These are phyloP conservation scores for Petaurus breviceps DNA, from an alignment of 2,113 vertebrate genomes.

Conservation along the genomic window DNA sequence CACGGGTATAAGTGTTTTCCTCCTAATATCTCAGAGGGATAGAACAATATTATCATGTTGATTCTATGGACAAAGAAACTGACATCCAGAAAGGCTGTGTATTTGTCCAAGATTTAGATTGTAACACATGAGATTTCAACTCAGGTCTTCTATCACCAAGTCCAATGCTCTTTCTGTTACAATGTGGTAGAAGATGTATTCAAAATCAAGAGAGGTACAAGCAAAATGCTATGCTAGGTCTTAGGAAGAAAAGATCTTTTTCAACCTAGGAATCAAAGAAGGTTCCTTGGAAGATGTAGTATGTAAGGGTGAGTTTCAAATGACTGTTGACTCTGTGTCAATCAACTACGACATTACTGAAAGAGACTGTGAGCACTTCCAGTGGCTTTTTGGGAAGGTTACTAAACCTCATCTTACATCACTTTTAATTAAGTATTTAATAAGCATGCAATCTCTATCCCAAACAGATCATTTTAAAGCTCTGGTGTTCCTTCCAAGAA, in stretches of 20 bases:
- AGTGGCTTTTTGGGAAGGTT: background rate
- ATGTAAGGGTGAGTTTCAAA: background rate
- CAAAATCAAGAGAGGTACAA: background rate
- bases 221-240: background rate
- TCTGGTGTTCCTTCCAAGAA: conserved; percentile 65
- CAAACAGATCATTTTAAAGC: conserved; percentile 58
- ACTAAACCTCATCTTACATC: background rate
- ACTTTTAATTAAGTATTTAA: conserved; percentile 42
- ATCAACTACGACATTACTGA: conserved; percentile 28
- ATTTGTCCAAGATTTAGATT: background rate
- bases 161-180: background rate
- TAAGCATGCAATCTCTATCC: conserved; percentile 29
- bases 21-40: background rate
- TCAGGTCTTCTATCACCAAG: background rate
- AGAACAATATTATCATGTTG: background rate
- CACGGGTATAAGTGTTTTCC: background rate
- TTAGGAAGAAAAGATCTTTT: background rate
- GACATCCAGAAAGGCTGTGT: background rate
- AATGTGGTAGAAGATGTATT: background rate
- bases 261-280: conserved; percentile 1
- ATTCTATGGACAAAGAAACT: background rate
- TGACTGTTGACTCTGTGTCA: conserved; percentile 6
- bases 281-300: background rate
- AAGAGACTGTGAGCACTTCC: background rate
- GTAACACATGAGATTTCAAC: background rate